Conservation (phyloP, 2,113 vertebrate species). For the Oenanthe oenanthe region DNA sequence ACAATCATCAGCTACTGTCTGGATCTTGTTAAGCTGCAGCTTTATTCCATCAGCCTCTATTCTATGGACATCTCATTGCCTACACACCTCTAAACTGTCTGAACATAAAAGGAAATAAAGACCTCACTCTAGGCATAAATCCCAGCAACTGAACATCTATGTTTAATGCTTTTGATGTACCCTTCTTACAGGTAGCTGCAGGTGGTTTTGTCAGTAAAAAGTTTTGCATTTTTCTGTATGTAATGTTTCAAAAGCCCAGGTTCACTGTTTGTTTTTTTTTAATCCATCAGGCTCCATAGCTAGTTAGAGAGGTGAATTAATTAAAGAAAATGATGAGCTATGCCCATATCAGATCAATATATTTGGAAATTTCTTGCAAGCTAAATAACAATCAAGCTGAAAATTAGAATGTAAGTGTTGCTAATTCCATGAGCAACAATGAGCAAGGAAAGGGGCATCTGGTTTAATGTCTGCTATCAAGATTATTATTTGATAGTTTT, state of each 20-base stretch:
- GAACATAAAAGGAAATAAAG: too few relatives aligned
- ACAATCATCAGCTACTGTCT: not conserved
- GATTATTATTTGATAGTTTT: not conserved
- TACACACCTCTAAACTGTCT: too few relatives aligned
- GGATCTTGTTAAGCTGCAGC: not conserved
- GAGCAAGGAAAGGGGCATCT: not conserved
- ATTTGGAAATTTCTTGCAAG: not conserved
- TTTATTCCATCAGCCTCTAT: not conserved
- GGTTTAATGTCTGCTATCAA: not conserved
- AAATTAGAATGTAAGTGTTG: not conserved
- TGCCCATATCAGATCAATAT: not conserved
- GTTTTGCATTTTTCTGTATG: not conserved
- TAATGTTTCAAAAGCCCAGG: not conserved
- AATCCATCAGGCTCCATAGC: not conserved
- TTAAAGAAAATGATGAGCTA: not conserved
- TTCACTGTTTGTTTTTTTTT: not conserved
- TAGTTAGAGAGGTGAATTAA: not conserved
- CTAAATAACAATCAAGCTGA: not conserved
- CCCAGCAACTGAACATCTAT: not conserved
- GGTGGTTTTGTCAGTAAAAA: not conserved
- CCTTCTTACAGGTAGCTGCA: not conserved
- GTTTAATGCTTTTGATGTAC: not conserved
- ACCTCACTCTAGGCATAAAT: not conserved
- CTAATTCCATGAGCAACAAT: not conserved
- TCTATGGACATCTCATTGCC: not conserved